Evolutionary conservation across 2,113 vertebrate genomes (phyloP).

Genomic region (Seriola quinqueradiata): DNA sequence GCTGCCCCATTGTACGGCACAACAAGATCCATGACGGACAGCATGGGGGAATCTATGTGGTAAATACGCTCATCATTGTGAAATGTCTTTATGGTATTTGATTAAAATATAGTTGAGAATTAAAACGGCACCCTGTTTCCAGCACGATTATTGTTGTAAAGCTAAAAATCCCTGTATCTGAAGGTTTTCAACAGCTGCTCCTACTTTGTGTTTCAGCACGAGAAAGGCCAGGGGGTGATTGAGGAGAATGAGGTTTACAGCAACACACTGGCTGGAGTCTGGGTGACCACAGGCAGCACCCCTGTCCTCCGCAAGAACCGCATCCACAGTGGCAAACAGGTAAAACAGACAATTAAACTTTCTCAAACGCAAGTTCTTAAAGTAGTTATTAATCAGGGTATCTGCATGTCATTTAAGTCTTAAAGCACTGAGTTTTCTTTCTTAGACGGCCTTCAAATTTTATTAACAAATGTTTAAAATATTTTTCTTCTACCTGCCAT

Average conservation of each 20-base stretch:
- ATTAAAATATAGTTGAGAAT: too few species aligned
- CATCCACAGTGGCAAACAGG: conserved; percentile 99
- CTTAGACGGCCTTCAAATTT: too few species aligned
- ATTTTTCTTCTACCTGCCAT: too few species aligned
- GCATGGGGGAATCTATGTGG: conserved; percentile 98
- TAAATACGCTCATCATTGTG: conserved; percentile 76
- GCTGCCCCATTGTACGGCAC: conserved; percentile 98
- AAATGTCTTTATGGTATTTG: neutral
- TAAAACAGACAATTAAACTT: conserved; percentile 61
- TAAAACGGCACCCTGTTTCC: neutral
- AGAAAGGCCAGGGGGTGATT: conserved; percentile 99
- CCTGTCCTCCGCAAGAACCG: conserved; percentile 97
- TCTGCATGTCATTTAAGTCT: neutral
- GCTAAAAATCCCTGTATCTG: neutral
- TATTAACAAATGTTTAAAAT: too few species aligned
- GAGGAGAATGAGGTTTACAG: conserved; percentile 99
- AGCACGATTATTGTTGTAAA: neutral
- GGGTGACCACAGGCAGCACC: conserved; percentile 99
- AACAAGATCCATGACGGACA: conserved; percentile 99
- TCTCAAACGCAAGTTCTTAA: neutral
- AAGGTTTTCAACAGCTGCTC: neutral
- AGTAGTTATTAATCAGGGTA: neutral
- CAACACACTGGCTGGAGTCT: conserved; percentile 98
- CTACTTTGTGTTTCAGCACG: conserved; percentile 87
- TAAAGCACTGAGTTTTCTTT: neutral